Evolutionary conservation across 2,888 invertebrate species (phyloP), one percentile per base, ranked within the genome.

Genomic region (Lathronympha strigana): DNA sequence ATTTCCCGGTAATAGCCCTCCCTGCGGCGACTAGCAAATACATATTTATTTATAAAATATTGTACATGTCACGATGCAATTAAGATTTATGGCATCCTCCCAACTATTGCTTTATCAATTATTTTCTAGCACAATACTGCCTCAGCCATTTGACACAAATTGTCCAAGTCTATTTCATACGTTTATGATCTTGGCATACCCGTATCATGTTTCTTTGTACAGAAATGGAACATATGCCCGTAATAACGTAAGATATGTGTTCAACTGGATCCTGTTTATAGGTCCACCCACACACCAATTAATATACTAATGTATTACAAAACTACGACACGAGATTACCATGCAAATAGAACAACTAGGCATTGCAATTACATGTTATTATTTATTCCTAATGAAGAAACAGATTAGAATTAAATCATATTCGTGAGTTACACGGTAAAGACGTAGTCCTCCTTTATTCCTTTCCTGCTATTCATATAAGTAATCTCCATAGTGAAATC

Each of bases 281-380:
- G 28, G 15, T 25, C 51, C 45, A 36, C 58, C 58, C 23, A 64
- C 63, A 36, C 58, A 15, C 21, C 51, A 50, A 51, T 51, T 51
- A 64, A 51, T 28, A 51, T 43, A 28, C 58, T 51, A 43, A 50
- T 43, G 13, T 11, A 53, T 17, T 38, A 17, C 28, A 28, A 53
- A 51, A 19, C 33, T 23, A 8, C 15, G 15, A 38, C 38, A 55
- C 40, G 28, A 49, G 17, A 45, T 55, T 55, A 21, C 21, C 25
- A 54, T 43, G 25, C 38, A n/a, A 55, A 55, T 40, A 38, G 36
- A 8, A 33, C n/a, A n/a, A n/a, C n/a, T n/a, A n/a, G n/a, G n/a
- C n/a, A n/a, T n/a, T n/a, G n/a, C n/a, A 25, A 23, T 15, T 36
- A 36, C 13, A 53, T 21, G 23, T 21, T 11, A 21, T 36, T 43